Percentiles rank a stretch among this genome's conserved stretches.
These are phyloP conservation scores for Vulpes ferrilata DNA, from an alignment of 2,113 vertebrate genomes.

Conservation along the genomic window DNA sequence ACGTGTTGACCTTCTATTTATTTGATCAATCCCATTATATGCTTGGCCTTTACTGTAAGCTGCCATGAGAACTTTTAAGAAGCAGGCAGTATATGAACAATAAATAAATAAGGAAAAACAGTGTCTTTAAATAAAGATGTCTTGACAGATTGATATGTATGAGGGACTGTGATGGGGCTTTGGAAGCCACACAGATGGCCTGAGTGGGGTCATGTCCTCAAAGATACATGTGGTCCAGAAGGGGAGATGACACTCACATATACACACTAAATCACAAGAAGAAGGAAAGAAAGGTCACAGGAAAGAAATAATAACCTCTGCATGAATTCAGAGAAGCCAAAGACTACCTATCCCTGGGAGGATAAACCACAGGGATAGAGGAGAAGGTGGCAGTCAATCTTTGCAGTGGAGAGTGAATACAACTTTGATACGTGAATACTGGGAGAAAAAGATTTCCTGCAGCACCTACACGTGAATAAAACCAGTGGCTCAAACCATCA, in stretches of 20 bases:
- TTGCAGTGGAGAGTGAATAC: neutral
- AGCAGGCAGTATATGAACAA: neutral
- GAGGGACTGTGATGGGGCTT: neutral
- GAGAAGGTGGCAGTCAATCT: too few relatives aligned
- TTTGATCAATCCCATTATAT: neutral
- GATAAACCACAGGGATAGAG: neutral
- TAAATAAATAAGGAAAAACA: neutral
- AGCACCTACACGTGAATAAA: neutral
- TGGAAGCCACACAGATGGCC: neutral
- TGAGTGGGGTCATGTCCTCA: neutral
- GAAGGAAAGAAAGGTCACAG: neutral
- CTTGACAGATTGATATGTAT: neutral
- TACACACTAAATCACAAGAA: neutral
- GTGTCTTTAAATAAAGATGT: neutral
- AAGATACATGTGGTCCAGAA: neutral
- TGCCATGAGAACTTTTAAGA: neutral
- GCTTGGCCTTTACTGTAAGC: neutral
- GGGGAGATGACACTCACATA: neutral
- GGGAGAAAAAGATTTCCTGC: neutral
- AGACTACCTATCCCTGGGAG: neutral
- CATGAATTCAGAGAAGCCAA: neutral
- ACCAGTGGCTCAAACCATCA: neutral
- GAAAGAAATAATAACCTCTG: neutral
- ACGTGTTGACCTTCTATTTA: neutral
- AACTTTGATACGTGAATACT: neutral